Evolutionary conservation across 2,888 invertebrate genomes (phyloP), one percentile per base, ranked within the genome.

Genomic region (Nowickia ferox): DNA sequence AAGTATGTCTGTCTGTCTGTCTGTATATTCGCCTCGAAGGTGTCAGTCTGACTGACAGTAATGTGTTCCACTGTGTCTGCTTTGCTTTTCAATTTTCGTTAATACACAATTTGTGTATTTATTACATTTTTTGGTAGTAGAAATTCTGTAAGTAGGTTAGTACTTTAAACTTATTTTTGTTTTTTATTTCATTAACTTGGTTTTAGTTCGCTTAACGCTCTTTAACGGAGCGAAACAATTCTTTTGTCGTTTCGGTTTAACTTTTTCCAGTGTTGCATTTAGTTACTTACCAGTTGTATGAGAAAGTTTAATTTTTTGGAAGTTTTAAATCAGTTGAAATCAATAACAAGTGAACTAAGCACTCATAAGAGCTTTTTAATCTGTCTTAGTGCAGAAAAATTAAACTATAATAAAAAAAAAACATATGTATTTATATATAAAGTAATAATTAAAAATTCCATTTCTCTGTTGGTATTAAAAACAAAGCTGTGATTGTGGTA

Each of bases 161-260:
- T 79, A 71, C 63, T 75, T 71, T 46, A 79, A 63, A 82, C 17
- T 57, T 74, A 22, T 53, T 44, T n/a, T 53, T 15, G 30, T 30
- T 5, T 30, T n/a, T n/a, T n/a, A n/a, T n/a, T n/a, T n/a, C n/a
- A 80, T 44, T 68, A 57, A 57, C 57, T 66, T 74, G 72, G 55
- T 66, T 78, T 85, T 79, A 85, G 82, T 82, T 81, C 68, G 79
- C 76, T 76, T 83, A 76, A 42, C 75, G 71, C 71, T 76, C 65
- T 79, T 79, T 79, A 86, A 83, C 61, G 79, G 66, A 79, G 75
- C 79, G 82, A 75, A 82, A 85, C 79, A 63, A 71, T 72, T 71
- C n/a, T n/a, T 30, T 30, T 53, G 17, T 81, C 48, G 38, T 10
- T 22, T 65, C 57, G 57, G 22, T 71, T 59, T 77, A 40, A 42